A percentile compares a stretch with the other conserved stretches of the same genome.
phyloP scores from a whole-genome alignment of 2,797 vertebrate species.

The Melanotaenia boesemani region DNA sequence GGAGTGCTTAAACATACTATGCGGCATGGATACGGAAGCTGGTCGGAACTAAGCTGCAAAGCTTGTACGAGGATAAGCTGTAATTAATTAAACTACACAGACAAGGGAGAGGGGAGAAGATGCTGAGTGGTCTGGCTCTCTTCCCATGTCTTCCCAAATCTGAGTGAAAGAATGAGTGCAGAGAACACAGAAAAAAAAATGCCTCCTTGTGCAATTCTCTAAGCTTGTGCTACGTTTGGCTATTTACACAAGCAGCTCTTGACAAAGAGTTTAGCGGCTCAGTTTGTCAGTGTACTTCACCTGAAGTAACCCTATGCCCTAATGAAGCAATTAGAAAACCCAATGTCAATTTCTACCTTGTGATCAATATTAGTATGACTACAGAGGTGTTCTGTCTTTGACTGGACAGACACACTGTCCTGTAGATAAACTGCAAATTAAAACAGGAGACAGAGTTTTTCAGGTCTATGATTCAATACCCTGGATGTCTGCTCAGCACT shows the following conservation, averaged over 20 bases:
- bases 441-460: conserved; percentile 27
- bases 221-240: conserved; percentile 56
- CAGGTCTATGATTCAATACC: conserved; percentile 34
- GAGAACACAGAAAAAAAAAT: conserved; percentile 54
- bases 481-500: conserved; percentile 30
- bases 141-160: conserved; percentile 52
- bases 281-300: conserved; percentile 55
- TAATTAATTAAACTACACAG: conserved; percentile 81
- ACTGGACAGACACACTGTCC: conserved; percentile 1
- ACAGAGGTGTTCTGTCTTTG: conserved; percentile 3
- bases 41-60: conserved; percentile 78
- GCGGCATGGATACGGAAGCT: conserved; percentile 66
- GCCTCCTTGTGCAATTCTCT: conserved; percentile 67
- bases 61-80: conserved; percentile 78
- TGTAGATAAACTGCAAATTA: conserved; percentile 23
- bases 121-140: conserved; percentile 79
- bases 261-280: conserved; percentile 46
- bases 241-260: conserved; percentile 65
- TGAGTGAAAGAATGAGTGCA: conserved; percentile 73
- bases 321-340: conserved; percentile 24
- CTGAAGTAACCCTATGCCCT: conserved; percentile 48
- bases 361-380: background rate
- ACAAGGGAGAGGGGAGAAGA: conserved; percentile 71
- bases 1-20: conserved; percentile 53
- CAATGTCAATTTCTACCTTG: background rate